Conservation (phyloP, 30 jellyfish, hydroid and myxozoan species). For the Chironex yamaguchii region DNA sequence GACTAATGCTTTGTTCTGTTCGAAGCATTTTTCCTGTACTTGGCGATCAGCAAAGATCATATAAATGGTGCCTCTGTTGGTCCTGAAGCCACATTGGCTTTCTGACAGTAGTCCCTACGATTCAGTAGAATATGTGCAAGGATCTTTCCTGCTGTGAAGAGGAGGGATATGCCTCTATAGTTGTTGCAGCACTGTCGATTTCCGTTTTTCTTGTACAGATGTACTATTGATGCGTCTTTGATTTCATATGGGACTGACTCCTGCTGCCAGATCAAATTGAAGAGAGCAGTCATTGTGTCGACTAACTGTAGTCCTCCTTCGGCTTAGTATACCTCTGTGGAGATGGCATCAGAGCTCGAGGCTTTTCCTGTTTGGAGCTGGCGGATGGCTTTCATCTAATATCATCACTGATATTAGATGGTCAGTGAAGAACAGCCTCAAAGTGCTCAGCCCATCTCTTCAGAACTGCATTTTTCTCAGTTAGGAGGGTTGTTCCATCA, state of each 20-base stretch:
- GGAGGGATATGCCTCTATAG: no score
- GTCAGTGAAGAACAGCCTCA: neutral
- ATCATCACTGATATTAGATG: neutral
- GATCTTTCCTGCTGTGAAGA: neutral
- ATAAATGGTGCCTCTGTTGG: no score
- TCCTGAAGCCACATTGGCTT: no score
- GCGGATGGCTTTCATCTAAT: neutral
- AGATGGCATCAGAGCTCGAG: neutral
- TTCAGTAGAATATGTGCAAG: neutral
- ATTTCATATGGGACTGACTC: neutral
- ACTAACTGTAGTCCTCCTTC: neutral
- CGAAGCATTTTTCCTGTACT: no score
- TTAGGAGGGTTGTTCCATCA: no score
- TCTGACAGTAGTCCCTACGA: no score
- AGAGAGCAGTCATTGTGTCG: neutral
- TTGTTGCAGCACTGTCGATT: no score
- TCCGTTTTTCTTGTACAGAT: no score
- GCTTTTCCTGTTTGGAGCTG: constrained; percentile 4
- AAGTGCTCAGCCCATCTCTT: constrained; percentile 10
- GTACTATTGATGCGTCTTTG: neutral
- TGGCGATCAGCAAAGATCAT: no score
- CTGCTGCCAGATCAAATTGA: constrained; percentile 3
- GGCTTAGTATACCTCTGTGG: neutral
- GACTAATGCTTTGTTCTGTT: no score
- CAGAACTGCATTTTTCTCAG: no score